Base-by-base conservation (phyloP, 1,140 invertebrate species). In the Euschistus heros region DNA sequence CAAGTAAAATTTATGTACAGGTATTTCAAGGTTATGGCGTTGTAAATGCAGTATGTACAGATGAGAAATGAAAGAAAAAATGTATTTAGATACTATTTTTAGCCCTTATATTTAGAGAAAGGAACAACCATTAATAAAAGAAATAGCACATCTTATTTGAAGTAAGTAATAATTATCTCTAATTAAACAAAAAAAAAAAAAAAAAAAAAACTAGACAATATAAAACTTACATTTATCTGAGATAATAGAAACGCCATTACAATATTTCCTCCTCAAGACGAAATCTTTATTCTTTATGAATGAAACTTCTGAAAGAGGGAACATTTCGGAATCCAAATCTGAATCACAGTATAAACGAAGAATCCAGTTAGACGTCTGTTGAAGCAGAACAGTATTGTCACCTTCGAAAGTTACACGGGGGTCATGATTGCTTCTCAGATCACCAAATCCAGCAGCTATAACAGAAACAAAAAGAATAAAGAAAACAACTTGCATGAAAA, bases 321-420 rank as follows among this genome's bases (percentile, higher is more conserved):
- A 83, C 52, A 74, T 72, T 15, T 71, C 57, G 50, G 72, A 69
- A 55, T 81, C 78, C 18, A 75, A 72, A 1, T 78, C 67, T 8
- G 78, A 74, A 42, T 75, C 76, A 8, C 5, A 18, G 17, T 62
- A 30, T 8, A 82, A 87, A 68, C 80, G 80, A 24, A 94, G 72
- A 26, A 94, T 76, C 86, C 87, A 92, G 75, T 97, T 97, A 73
- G 87, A 90, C 0, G 92, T 85, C 79, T 97, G 94, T 73, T 97
- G 93, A 17, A 92, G 83, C 2, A 97, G 78, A 44, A 98, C 91
- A 76, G 94, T 94, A 76, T 94, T 95, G 76, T 97, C 94, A 5
- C 94, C 94, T 78, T 98, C 94, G 71, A 95, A 97, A 0, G 94
- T 97, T 68, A 88, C 88, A 68, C 89, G 91, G 0, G 92, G 88